Percentiles rank a stretch among this genome's conserved stretches.
Conservation (phyloP, 2,797 vertebrate genomes). For the Lepidocolaptes lacrymiger region DNA sequence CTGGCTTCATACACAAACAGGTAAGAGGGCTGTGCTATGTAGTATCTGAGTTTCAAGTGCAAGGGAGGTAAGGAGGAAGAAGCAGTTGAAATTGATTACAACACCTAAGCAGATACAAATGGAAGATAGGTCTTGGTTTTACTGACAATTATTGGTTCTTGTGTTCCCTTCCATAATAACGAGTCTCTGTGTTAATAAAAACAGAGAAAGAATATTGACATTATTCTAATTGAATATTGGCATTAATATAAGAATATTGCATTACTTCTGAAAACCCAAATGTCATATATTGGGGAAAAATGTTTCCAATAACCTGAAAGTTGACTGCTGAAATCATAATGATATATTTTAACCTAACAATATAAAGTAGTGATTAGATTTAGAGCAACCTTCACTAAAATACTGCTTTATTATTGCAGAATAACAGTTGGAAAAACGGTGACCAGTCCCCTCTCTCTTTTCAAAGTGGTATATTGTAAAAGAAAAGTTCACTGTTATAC, state of each 20-base stretch:
- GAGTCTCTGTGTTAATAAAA: not conserved
- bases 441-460: conserved; percentile 71
- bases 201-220: not conserved
- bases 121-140: not conserved
- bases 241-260: not conserved
- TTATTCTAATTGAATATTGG: too few species aligned
- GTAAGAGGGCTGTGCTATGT: conserved; percentile 63
- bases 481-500: conserved; percentile 84
- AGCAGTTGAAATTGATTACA: not conserved
- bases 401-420: conserved; percentile 76
- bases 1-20: conserved; percentile 81
- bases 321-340: not conserved
- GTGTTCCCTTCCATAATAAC: not conserved
- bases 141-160: not conserved
- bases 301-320: not conserved
- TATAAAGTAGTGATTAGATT: not conserved
- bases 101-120: not conserved
- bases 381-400: not conserved
- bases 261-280: not conserved
- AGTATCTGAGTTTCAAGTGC: not conserved
- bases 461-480: conserved; percentile 85
- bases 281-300: not conserved
- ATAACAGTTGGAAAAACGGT: conserved; percentile 80
- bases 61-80: not conserved
- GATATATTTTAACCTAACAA: not conserved